phyloP scores from a whole-genome alignment of 2,888 invertebrate genomes.

The Gymnosoma rotundatum region DNA sequence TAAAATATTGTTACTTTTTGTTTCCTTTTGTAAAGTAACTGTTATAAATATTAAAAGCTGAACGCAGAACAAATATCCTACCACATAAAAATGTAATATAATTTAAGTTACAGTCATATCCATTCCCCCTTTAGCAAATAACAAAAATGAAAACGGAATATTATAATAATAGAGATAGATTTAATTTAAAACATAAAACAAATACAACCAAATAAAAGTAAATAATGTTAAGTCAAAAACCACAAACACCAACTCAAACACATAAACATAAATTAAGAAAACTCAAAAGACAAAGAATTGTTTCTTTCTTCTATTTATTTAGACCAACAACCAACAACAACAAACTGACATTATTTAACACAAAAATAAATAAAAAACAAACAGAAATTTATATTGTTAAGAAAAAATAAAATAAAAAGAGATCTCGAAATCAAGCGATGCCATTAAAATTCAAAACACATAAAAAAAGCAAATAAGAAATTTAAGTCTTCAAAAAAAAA shows the following conservation, averaged over 20 bases:
- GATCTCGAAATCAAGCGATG: conserved; percentile 1
- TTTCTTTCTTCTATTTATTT: not conserved
- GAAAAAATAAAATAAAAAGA: not conserved
- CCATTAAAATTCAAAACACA: conserved; percentile 54
- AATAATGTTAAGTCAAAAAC: conserved; percentile 36
- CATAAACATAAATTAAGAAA: not conserved
- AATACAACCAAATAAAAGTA: conserved; percentile 9
- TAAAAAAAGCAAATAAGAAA: not conserved
- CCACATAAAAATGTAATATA: too few relatives aligned
- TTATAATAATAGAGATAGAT: too few relatives aligned
- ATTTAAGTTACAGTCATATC: too few relatives aligned
- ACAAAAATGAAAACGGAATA: too few relatives aligned
- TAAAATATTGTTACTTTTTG: too few relatives aligned
- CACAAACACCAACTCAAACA: conserved; percentile 14
- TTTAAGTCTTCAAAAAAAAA: not conserved
- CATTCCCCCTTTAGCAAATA: too few relatives aligned
- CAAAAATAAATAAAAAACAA: not conserved
- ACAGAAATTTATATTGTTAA: not conserved
- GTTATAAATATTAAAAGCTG: too few relatives aligned
- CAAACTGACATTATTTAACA: conserved; percentile 7
- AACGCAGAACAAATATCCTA: too few relatives aligned
- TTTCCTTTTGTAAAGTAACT: too few relatives aligned
- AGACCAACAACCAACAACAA: conserved; percentile 11
- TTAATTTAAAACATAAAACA: not conserved
- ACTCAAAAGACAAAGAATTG: conserved; percentile 2